Evolutionary conservation across 92 coral and sea anemone species (phyloP), one percentile per base, ranked within the genome.

Genomic region (Heliopora coerulea): DNA sequence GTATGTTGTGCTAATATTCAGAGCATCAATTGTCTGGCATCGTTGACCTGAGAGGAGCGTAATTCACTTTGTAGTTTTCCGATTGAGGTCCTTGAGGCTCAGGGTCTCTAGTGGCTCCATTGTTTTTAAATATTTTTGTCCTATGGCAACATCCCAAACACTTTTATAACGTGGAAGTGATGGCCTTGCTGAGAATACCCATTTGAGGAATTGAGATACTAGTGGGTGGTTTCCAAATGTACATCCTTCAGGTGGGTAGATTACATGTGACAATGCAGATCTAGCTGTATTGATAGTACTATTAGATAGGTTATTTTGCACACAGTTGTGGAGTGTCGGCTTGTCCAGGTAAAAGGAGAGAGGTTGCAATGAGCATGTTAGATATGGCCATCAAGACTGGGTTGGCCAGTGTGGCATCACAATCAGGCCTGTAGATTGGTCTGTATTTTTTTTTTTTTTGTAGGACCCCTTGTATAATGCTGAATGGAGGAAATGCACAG

Each of bases 1-100:
- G n/a, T n/a, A n/a, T n/a, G n/a, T n/a, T n/a, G n/a, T 41, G 42
- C 26, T 14, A 13, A 69, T 76, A 31, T 82, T 35, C 13, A 87
- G 65, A 24, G 69, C 68, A 58, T 67, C 78, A 31, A 87, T 19
- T n/a, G 87, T 88, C 57, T 88, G 87, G 67, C 87, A 66, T 46
- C 89, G 74, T 67, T 85, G 83, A 26, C 84, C 80, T 29, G 84
- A 88, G 25, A 75, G 82, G 23, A 84, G 77, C 20, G 82, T 86
- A 33, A 88, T 68, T 12, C 81, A 42, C 84, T 84, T 80, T 15
- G 86, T 78, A 24, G 77, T 60, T 69, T 84, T 84, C 30, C 78
- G 54, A 49, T 87, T 81, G 37, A 85, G 62, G 37, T 73, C 68
- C 77, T n/a, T n/a, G 40, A 78, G 70, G 80, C 48, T 33, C 31